Conservation (phyloP, 2,797 vertebrate genomes). For the Microctenopoma lineatum region DNA sequence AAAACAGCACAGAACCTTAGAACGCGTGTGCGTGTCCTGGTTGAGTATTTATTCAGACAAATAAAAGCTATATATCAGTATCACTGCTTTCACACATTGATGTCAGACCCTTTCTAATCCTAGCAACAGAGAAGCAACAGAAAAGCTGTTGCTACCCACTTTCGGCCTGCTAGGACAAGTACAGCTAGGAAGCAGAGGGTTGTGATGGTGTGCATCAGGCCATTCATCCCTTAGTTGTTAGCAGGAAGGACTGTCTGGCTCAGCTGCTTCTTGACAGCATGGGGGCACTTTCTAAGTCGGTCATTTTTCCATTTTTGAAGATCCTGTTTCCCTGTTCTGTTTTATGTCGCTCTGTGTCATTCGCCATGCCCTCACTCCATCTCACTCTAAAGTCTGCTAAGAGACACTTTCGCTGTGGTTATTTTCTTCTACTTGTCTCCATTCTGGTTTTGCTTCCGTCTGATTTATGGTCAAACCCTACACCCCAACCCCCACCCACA, state of each 20-base stretch:
- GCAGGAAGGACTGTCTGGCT: conserved; percentile 24
- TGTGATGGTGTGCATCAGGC: conserved; percentile 21
- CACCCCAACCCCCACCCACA: neutral
- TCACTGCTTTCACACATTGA: conserved; percentile 7
- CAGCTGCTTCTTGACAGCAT: conserved; percentile 48
- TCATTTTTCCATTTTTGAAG: conserved; percentile 44
- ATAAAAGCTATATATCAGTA: neutral
- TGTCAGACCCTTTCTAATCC: conserved; percentile 4
- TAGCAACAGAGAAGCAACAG: conserved; percentile 28
- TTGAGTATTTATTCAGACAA: neutral
- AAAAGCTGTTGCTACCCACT: conserved; percentile 28
- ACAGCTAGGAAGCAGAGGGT: conserved; percentile 31
- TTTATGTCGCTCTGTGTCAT: conserved; percentile 44
- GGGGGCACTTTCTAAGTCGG: conserved; percentile 33
- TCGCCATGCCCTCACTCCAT: conserved; percentile 11
- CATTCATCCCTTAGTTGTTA: conserved; percentile 45
- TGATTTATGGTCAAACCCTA: conserved; percentile 12
- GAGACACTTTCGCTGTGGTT: conserved; percentile 23
- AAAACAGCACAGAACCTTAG: neutral
- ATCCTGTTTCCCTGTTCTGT: conserved; percentile 44
- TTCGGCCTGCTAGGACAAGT: conserved; percentile 37
- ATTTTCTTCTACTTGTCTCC: conserved; percentile 33
- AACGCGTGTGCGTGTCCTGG: neutral
- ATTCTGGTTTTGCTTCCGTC: conserved; percentile 18
- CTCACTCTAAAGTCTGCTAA: conserved; percentile 31